phyloP scores from a whole-genome alignment of 2,113 vertebrate species.

The Passerina amoena region DNA sequence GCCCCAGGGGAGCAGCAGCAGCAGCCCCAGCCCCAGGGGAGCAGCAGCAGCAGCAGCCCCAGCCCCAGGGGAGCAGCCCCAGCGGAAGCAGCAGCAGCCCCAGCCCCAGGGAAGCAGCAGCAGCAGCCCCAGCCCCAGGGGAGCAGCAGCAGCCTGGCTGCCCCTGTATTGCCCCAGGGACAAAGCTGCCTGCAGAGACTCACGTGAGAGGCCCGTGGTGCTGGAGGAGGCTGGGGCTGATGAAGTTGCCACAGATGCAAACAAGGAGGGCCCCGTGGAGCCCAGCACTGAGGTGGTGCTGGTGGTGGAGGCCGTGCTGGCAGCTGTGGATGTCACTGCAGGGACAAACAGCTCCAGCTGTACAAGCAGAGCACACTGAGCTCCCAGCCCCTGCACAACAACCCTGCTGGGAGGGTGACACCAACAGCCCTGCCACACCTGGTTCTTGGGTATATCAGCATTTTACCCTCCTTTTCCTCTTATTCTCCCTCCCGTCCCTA shows the following conservation, averaged over 20 bases:
- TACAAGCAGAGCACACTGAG: neutral
- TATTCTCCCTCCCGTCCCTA: too few species aligned
- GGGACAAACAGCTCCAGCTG: neutral
- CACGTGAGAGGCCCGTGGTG: constrained; percentile 69
- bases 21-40: neutral
- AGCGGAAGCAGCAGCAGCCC: too few species aligned
- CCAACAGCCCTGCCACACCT: neutral
- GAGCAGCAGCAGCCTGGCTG: neutral
- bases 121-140: too few species aligned
- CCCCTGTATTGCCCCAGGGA: neutral
- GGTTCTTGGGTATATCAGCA: fast-evolving
- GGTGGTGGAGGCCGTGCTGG: constrained; percentile 61
- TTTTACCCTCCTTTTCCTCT: neutral
- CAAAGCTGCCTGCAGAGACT: neutral
- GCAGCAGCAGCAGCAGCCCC: too few species aligned
- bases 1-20: too few species aligned
- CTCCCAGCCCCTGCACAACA: neutral
- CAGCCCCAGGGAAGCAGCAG: too few species aligned
- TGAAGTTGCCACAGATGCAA: constrained; percentile 54
- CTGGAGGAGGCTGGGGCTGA: constrained; percentile 36
- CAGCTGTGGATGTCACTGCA: constrained; percentile 10
- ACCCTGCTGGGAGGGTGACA: neutral
- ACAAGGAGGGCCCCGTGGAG: constrained; percentile 52
- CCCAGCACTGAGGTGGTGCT: constrained; percentile 42
- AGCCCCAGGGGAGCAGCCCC: neutral